Evolutionary conservation across 2,888 invertebrate species (phyloP), one percentile per base, ranked within the genome.

Genomic region (Miltochrista miniata): DNA sequence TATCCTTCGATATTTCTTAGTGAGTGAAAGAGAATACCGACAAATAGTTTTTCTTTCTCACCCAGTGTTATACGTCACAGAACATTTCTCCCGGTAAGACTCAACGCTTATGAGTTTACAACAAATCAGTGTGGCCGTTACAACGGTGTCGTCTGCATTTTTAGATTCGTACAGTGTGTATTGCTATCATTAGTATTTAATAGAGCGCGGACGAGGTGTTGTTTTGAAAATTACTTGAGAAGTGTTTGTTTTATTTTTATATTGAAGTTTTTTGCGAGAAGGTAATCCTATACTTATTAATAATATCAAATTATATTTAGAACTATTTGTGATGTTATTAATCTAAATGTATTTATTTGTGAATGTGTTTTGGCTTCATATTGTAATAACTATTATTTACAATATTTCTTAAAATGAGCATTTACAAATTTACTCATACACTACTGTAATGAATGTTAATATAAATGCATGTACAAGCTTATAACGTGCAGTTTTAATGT

Each of bases 21-120:
- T 11, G 79, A 68, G 74, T 56, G 81, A 90, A 55, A 74, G 87
- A 82, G 90, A 87, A 54, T 68, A 58, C 55, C 54, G 59, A 68
- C 48, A 54, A 68, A 54, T 74, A 77, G 86, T 87, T 88, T 89
- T 88, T 87, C 87, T 90, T 90, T 90, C 90, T 86, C 84, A 74
- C 48, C 63, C 61, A 59, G 56, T 64, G 76, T 73, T 71, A 66
- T 80, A 84, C 88, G 85, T 87, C 87, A 82, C 74, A 75, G 77
- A 79, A 83, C 87, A 88, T 90, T 91, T 90, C 91, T 88, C 85
- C 72, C 79, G 76, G 78, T 68, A 75, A 74, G 71, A 74, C 73
- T 72, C 61, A 72, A 64, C 68, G 81, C 75, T 60, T 64, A 59
- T 61, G 61, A 65, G 81, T 76, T 57, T 66, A 59, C 68, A 63